Evolutionary conservation across 2,888 invertebrate species (phyloP).

Genomic region (Diarsia dahlii): DNA sequence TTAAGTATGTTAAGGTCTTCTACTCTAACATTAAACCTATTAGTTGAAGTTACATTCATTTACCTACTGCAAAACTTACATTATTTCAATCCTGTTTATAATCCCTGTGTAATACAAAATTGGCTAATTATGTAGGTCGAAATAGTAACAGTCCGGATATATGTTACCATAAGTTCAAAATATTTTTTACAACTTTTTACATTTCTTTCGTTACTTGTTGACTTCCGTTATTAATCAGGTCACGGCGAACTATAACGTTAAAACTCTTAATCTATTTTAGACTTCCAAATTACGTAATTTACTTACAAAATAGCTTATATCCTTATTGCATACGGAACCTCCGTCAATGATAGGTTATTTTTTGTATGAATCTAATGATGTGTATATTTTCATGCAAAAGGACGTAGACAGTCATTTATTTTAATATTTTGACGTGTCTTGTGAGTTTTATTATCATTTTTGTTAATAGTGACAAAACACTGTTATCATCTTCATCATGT

Average conservation of each 20-base stretch:
- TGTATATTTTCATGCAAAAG: conserved; percentile 24
- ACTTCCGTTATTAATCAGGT: neutral
- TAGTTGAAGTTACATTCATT: neutral
- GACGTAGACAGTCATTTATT: conserved; percentile 9
- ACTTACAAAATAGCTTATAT: neutral
- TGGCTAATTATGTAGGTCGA: too few relatives aligned
- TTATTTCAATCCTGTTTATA: too few relatives aligned
- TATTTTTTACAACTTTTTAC: neutral
- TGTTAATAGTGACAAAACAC: neutral
- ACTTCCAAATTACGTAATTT: neutral
- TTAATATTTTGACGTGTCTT: conserved; percentile 13
- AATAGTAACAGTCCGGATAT: too few relatives aligned
- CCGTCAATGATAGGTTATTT: neutral
- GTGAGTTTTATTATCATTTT: neutral
- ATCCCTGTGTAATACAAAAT: too few relatives aligned
- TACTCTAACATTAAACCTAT: neutral
- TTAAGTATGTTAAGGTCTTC: conserved; percentile 31
- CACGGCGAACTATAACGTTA: neutral
- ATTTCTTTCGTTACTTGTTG: neutral
- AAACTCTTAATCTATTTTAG: neutral
- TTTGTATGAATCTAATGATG: conserved; percentile 22
- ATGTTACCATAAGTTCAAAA: too few relatives aligned
- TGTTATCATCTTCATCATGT: neutral
- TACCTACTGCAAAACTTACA: too few relatives aligned
- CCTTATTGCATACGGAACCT: conserved; percentile 34